Evolutionary conservation across 2,113 vertebrate genomes (phyloP).

Genomic region (Phaethon lepturus): DNA sequence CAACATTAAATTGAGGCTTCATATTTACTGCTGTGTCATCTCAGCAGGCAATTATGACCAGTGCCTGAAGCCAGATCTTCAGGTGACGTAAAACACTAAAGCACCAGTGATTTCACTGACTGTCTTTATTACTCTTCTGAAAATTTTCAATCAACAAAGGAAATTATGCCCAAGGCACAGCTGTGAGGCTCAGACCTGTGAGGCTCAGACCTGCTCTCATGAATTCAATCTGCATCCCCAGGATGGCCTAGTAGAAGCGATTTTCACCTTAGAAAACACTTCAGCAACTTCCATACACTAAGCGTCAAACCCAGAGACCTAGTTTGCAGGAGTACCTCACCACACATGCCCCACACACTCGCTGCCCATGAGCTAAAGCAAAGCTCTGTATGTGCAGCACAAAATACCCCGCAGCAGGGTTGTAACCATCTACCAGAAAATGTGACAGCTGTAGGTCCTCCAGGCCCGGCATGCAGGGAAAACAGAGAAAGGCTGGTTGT

Average conservation of each 20-base stretch:
- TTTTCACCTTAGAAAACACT: not conserved
- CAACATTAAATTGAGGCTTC: not conserved
- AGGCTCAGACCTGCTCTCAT: not conserved
- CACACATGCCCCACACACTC: fast-evolving
- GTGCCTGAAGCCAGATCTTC: not conserved
- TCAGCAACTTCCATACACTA: fast-evolving
- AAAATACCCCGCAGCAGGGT: not conserved
- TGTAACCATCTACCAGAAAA: not conserved
- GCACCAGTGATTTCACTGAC: not conserved
- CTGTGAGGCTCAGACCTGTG: not conserved
- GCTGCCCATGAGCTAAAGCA: not conserved
- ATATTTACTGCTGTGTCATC: conserved; percentile 25
- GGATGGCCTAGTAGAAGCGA: not conserved
- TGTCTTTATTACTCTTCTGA: not conserved
- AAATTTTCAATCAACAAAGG: not conserved
- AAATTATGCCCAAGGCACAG: not conserved
- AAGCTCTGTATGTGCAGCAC: not conserved
- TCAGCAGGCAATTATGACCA: not conserved
- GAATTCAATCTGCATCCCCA: not conserved
- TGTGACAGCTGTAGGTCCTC: not conserved
- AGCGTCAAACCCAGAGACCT: not conserved
- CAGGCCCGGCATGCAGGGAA: not conserved
- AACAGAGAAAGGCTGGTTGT: not conserved
- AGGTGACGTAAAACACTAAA: not conserved
- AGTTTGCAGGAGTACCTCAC: not conserved